A percentile compares a stretch with the other conserved stretches of the same genome.
These are phyloP conservation scores for Meles meles DNA, from an alignment of 2,113 vertebrate genomes.

Conservation along the genomic window DNA sequence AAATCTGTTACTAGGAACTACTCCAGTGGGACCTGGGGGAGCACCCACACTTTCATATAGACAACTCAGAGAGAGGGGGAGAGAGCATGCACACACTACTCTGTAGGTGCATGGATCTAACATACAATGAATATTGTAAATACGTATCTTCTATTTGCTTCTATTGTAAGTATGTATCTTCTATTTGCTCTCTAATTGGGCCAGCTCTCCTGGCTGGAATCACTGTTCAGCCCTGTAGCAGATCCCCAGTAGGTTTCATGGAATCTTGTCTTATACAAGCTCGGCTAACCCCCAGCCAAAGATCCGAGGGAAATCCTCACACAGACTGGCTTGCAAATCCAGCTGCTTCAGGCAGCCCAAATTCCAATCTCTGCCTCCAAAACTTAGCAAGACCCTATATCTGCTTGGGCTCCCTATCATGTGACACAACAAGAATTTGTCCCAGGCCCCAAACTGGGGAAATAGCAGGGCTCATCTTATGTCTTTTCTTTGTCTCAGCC, in stretches of 20 bases:
- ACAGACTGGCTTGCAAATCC: neutral
- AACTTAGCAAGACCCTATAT: neutral
- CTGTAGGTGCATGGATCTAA: neutral
- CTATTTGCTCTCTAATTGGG: neutral
- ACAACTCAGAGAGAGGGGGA: too few species aligned
- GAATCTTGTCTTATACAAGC: neutral
- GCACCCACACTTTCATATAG: neutral
- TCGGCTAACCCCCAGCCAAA: neutral
- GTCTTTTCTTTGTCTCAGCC: neutral
- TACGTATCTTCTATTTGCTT: neutral
- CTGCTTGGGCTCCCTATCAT: neutral
- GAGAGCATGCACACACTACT: neutral
- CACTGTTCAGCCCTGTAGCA: neutral
- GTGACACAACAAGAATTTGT: neutral
- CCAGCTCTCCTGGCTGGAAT: neutral
- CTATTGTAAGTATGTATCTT: neutral
- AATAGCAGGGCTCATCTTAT: neutral
- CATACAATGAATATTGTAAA: neutral
- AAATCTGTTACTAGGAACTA: neutral
- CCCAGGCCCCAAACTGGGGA: neutral
- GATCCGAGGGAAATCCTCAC: neutral
- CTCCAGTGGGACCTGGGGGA: neutral
- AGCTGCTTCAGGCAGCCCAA: neutral
- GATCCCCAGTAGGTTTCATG: neutral
- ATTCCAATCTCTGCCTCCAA: neutral